phyloP scores from a whole-genome alignment of 2,888 invertebrate species.

The Mycalesis mineus region DNA sequence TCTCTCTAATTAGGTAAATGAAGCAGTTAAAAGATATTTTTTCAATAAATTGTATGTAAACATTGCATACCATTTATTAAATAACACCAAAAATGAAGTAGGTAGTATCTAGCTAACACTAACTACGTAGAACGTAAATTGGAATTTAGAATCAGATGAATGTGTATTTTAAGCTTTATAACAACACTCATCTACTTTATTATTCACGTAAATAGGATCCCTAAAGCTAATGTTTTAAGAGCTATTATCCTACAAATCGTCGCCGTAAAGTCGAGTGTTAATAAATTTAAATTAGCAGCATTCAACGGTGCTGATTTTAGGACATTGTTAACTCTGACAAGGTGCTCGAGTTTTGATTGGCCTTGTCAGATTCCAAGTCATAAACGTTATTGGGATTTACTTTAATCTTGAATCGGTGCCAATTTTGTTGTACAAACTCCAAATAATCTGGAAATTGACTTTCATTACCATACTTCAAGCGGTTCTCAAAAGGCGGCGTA shows the following conservation, averaged over 20 bases:
- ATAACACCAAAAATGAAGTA: too few species aligned
- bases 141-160: neutral
- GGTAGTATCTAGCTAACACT: too few species aligned
- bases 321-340: slow-evolving; percentile 13
- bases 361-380: slow-evolving; percentile 6
- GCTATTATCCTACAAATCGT: slow-evolving; percentile 5
- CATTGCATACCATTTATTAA: too few species aligned
- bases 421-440: neutral
- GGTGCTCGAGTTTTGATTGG: slow-evolving; percentile 13
- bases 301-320: slow-evolving; percentile 15
- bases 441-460: too few species aligned
- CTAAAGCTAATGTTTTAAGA: slow-evolving; percentile 7
- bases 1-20: too few species aligned
- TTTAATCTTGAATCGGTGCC: neutral
- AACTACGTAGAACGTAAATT: neutral
- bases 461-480: too few species aligned
- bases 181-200: neutral
- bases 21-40: too few species aligned
- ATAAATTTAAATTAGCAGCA: slow-evolving; percentile 25
- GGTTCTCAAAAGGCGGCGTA: too few species aligned
- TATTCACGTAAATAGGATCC: slow-evolving; percentile 7
- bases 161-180: neutral
- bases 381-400: neutral
- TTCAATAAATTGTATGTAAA: too few species aligned
- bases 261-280: slow-evolving; percentile 14